A percentile compares a stretch with the other conserved stretches of the same genome.
phyloP scores from a whole-genome alignment of 1,140 invertebrate genomes.

The Musca vetustissima region DNA sequence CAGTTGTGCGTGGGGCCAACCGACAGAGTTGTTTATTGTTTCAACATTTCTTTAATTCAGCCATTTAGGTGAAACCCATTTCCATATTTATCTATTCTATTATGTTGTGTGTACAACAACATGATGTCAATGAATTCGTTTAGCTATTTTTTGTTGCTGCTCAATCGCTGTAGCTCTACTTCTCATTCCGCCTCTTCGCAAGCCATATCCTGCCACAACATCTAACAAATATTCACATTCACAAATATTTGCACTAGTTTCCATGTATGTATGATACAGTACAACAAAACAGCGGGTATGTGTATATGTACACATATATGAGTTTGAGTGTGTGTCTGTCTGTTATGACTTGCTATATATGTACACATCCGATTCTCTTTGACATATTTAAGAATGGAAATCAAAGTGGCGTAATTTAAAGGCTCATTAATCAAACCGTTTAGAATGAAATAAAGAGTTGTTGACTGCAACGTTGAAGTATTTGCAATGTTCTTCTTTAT shows the following conservation, averaged over 20 bases:
- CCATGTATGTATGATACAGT: too few species aligned
- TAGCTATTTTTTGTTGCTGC: too few species aligned
- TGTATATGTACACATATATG: too few species aligned
- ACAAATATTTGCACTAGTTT: neutral
- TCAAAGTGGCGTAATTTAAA: slow-evolving; percentile 55
- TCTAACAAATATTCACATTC: neutral
- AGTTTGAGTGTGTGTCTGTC: too few species aligned
- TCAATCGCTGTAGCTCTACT: too few species aligned
- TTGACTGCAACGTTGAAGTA: slow-evolving; percentile 18
- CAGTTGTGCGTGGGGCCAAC: too few species aligned
- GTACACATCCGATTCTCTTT: slow-evolving; percentile 4
- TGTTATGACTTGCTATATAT: too few species aligned
- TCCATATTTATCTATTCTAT: slow-evolving; percentile 27
- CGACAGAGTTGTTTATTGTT: neutral
- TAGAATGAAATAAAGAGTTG: slow-evolving; percentile 12
- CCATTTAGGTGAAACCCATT: slow-evolving; percentile 36
- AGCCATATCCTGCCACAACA: neutral
- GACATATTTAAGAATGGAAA: slow-evolving; percentile 44
- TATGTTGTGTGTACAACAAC: neutral
- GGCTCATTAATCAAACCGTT: slow-evolving; percentile 50
- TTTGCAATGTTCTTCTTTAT: neutral
- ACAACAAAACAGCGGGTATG: too few species aligned
- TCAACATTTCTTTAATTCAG: slow-evolving; percentile 12
- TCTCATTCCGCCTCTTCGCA: neutral
- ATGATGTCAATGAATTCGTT: slow-evolving; percentile 50